Base-by-base conservation (phyloP, 1,140 invertebrate genomes). In the Sarcophaga bullata region DNA sequence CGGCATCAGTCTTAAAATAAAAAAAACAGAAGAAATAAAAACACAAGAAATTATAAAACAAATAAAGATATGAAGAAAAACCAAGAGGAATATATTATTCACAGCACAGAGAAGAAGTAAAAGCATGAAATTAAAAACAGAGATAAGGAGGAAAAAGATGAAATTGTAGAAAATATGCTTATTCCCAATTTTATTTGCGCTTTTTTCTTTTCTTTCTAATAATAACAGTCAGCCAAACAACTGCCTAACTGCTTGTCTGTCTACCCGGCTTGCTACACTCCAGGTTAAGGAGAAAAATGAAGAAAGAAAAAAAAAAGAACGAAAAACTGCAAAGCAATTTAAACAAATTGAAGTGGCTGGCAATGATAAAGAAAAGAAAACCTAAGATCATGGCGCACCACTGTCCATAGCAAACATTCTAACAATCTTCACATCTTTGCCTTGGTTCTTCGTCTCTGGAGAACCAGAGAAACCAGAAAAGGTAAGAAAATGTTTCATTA, bases 1-100 rank as follows among this genome's bases (percentile, higher is more conserved):
- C 97, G 11, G 94, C 91, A 90, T 99, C 97, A 13, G 98, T 99
- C 93, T 99, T 94, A 17, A 83, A 83, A 80, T 46, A 83, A n/a
- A 17, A 50, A 15, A 76, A 58, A 49, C 17, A 8, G 15, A 68
- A 25, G 15, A 54, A 68, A n/a, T n/a, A n/a, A n/a, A n/a, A n/a
- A n/a, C n/a, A n/a, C n/a, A n/a, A 15, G 47, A 15, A 9, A 48
- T 13, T 25, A 50, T 58, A 62, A 25, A 58, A 80, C 9, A 80
- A 37, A 37, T 37, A 37, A 37, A 37, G 62, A 72, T 25, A 72
- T 19, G 17, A 19, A 25, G 17, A 8, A 72, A 17, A 72, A 25
- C 62, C n/a, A 72, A 72, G 62, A 37, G 1, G 25, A 37, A 37
- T 37, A 37, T 37, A 37, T 37, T 37, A 37, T 37, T 4, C 25